phyloP scores from a whole-genome alignment of 2,797 vertebrate species.

The Cyclopterus lumpus region DNA sequence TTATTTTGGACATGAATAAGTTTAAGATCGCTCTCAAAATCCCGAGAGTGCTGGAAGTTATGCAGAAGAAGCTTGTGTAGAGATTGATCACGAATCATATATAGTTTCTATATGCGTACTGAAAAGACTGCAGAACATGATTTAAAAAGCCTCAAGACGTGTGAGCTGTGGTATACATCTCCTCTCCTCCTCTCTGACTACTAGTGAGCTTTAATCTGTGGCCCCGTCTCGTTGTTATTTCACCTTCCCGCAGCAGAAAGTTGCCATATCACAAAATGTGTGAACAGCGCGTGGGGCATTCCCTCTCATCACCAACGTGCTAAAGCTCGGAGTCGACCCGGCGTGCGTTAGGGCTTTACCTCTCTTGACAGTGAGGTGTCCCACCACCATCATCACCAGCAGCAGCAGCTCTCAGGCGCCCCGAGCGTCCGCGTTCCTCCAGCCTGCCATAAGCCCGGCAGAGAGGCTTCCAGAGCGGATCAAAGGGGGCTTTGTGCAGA shows the following conservation, averaged over 20 bases:
- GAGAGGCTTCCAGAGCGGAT: conserved; percentile 53
- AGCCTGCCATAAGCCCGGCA: conserved; percentile 37
- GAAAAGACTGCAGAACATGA: neutral
- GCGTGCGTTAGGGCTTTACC: conserved; percentile 25
- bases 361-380: conserved; percentile 62
- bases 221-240: conserved; percentile 13
- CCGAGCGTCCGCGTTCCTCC: conserved; percentile 43
- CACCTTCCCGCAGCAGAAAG: neutral
- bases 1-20: neutral
- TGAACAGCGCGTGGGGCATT: conserved; percentile 11
- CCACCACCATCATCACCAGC: neutral
- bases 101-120: neutral
- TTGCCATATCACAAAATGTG: neutral
- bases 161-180: neutral
- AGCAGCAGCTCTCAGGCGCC: conserved; percentile 25
- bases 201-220: neutral
- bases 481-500: conserved; percentile 71
- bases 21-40: neutral
- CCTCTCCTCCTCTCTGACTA: conserved; percentile 9
- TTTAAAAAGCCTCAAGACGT: neutral
- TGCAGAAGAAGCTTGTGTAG: neutral
- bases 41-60: neutral
- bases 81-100: conserved; percentile 1
- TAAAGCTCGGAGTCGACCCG: conserved; percentile 11
- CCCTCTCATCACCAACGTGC: conserved; percentile 27